Evolutionary conservation across 2,113 vertebrate genomes (phyloP), one percentile per base, ranked within the genome.

Genomic region (Sinocyclocheilus anophthalmus): DNA sequence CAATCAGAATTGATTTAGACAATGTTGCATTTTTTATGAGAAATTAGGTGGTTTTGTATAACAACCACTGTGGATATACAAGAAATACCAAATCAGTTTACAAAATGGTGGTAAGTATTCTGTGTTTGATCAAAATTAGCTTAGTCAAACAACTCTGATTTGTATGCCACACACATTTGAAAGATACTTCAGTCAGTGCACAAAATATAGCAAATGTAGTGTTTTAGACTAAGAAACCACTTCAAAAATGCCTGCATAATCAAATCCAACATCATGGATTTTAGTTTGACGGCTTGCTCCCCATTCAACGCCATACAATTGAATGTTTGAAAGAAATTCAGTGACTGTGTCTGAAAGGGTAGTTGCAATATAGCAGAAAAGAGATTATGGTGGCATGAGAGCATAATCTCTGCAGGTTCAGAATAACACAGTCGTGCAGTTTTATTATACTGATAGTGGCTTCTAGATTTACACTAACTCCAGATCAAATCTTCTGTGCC

Each of bases 401-500:
- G 22, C n/a, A 78, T 37, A 39, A 78, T 55, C 48, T 18, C 24
- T 57, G 4, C 50, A 33, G 48, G 16, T 77, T 33, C 26, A 22
- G 50, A 33, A 57, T 53, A 30, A 55, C 14, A 77, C 53, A 20
- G 20, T 48, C 2, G 0, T 75, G 4, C 26, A 6, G 16, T 78
- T 55, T 30, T 57, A 55, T 55, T 78, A 33, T 11, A n/a, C 30
- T 61, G 11, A 79, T n/a, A 61, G 4, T 61, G 11, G 4, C 30
- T 37, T n/a, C 33, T 14, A 61, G 55, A 67, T 81, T 67, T 81
- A 67, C 24, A 67, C 20, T 50, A 20, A 7, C 61, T 81, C n/a
- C n/a, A 20, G 79, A 81, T 81, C 55, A 79, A 61, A 79, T 80
- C 33, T 18, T 65, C 65, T 26, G 61, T 14, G 33, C 33, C 77